Evolutionary conservation across 2,888 invertebrate species (phyloP).

Genomic region (Andricus curvator): DNA sequence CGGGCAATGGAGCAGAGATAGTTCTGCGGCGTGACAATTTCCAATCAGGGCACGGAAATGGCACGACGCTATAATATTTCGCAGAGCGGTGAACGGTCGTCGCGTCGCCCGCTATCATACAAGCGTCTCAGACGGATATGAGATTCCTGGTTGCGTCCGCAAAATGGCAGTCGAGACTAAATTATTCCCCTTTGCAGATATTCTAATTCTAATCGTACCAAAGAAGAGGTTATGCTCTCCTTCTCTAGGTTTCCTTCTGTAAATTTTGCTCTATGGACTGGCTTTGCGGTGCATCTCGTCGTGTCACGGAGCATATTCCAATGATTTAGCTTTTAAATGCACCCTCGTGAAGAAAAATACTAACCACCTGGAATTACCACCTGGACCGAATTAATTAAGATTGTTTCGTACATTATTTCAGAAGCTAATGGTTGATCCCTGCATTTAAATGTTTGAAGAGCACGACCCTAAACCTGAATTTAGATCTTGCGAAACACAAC

Average conservation of each 20-base stretch:
- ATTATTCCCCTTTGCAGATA: conserved; percentile 65
- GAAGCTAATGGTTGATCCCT: no score
- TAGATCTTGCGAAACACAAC: no score
- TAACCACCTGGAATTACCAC: no score
- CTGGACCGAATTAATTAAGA: no score
- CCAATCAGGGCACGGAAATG: conserved; percentile 74
- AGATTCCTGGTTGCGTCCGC: conserved; percentile 68
- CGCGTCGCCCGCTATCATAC: conserved; percentile 61
- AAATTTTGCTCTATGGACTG: neutral
- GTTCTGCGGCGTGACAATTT: conserved; percentile 73
- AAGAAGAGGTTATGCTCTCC: neutral
- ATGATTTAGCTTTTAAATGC: no score
- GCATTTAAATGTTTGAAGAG: no score
- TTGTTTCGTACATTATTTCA: no score
- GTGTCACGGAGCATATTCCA: neutral
- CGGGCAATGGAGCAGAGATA: conserved; percentile 71
- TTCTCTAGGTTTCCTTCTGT: neutral
- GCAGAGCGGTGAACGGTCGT: conserved; percentile 49
- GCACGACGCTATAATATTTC: conserved; percentile 70
- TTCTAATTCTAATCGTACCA: conserved; percentile 66
- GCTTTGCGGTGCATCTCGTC: neutral
- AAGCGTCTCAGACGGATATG: conserved; percentile 74
- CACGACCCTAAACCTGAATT: no score
- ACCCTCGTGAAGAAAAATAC: no score
- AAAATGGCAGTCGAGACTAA: conserved; percentile 66